A percentile compares a stretch with the other conserved stretches of the same genome.
Conservation (phyloP, 2,113 vertebrate genomes). For the Phrynosoma blainvillii region DNA sequence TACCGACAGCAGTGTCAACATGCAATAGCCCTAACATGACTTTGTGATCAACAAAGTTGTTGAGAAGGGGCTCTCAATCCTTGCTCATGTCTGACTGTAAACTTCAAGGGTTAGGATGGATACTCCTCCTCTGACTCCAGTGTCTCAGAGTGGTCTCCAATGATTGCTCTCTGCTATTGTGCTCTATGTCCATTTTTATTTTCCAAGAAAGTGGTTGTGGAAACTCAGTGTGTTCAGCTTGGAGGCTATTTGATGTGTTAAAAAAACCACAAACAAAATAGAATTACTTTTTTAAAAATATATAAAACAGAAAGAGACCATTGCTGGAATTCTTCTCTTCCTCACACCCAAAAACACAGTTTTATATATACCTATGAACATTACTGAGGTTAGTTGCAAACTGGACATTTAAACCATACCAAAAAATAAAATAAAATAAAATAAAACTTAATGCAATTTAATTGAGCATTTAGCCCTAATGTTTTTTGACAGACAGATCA, state of each 20-base stretch:
- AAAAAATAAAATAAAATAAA: conserved; percentile 5
- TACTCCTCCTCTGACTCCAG: background rate
- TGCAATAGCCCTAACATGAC: too few relatives aligned
- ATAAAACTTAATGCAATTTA: conserved; percentile 52
- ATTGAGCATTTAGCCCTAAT: conserved; percentile 59
- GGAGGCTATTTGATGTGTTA: conserved; percentile 26
- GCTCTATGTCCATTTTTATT: background rate
- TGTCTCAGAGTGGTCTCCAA: too few relatives aligned
- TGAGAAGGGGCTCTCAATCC: too few relatives aligned
- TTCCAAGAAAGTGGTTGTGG: background rate
- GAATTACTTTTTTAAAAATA: background rate
- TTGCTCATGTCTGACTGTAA: background rate
- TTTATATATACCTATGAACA: conserved; percentile 28
- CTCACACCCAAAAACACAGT: too few relatives aligned
- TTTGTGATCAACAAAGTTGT: too few relatives aligned
- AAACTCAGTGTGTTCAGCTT: conserved; percentile 12
- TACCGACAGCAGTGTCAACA: too few relatives aligned
- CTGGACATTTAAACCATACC: conserved; percentile 39
- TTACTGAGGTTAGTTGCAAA: conserved; percentile 50
- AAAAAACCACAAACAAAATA: background rate
- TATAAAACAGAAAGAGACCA: background rate
- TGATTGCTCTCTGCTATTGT: background rate
- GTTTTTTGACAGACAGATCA: conserved; percentile 67
- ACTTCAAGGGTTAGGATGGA: background rate
- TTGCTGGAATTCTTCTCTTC: too few relatives aligned